These are phyloP conservation scores for Perca fluviatilis DNA, from an alignment of 2,113 vertebrate species.

Conservation along the genomic window DNA sequence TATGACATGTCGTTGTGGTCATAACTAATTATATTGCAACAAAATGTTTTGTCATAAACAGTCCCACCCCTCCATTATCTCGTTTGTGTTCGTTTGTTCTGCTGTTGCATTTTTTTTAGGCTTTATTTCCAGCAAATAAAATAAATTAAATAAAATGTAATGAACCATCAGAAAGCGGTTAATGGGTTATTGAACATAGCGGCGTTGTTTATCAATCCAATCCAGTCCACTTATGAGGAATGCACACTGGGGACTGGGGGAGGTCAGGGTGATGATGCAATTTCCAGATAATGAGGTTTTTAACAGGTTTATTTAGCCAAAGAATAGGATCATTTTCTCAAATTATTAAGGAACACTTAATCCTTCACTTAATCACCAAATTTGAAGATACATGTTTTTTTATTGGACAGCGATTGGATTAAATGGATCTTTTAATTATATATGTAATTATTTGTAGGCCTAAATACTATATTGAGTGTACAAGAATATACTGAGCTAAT, in stretches of 20 bases:
- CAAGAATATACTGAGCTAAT: not conserved
- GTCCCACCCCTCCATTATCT: not conserved
- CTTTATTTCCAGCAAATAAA: not conserved
- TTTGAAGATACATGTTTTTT: not conserved
- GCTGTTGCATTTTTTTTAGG: not conserved
- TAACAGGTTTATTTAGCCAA: not conserved
- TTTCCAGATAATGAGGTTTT: not conserved
- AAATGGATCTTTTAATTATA: not conserved
- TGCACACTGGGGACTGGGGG: not conserved
- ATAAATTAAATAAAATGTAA: not conserved
- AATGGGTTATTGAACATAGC: not conserved
- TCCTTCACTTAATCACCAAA: not conserved
- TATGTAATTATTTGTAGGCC: not conserved
- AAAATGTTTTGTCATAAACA: not conserved
- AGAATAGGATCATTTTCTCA: not conserved
- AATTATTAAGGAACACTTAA: not conserved
- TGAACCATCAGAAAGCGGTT: constrained; percentile 3
- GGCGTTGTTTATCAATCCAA: not conserved
- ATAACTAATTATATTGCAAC: not conserved
- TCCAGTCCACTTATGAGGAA: not conserved
- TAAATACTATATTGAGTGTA: not conserved
- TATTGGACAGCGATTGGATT: no score
- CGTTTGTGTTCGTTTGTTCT: not conserved
- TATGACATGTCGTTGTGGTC: not conserved
- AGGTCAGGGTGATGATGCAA: not conserved